A percentile compares a stretch with the other conserved stretches of the same genome.
These are phyloP conservation scores for Hipposideros larvatus DNA, from an alignment of 2,797 vertebrate genomes.

Conservation along the genomic window DNA sequence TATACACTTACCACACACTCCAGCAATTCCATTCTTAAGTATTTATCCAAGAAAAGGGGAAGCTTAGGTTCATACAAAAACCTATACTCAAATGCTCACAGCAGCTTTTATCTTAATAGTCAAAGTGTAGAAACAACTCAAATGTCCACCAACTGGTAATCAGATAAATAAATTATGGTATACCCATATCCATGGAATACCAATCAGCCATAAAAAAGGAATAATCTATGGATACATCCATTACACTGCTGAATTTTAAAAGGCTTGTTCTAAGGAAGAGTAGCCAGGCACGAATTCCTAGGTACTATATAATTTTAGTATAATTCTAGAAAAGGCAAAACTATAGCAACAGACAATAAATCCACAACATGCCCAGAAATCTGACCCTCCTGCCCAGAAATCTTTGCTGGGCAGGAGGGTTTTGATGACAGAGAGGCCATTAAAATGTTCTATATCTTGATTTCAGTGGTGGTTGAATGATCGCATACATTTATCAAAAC, in stretches of 20 bases:
- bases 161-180: background rate
- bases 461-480: background rate
- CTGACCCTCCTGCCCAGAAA: background rate
- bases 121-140: background rate
- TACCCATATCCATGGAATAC: background rate
- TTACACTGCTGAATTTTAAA: background rate
- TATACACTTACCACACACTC: background rate
- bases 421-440: background rate
- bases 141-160: background rate
- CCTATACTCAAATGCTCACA: background rate
- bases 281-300: background rate
- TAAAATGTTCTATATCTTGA: background rate
- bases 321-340: background rate
- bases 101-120: background rate
- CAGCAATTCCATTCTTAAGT: background rate
- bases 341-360: background rate
- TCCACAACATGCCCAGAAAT: background rate
- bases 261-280: background rate
- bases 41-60: background rate
- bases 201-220: background rate
- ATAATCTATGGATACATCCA: background rate
- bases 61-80: background rate
- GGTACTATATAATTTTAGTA: background rate
- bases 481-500: background rate
- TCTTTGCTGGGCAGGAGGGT: background rate